phyloP scores from a whole-genome alignment of 2,113 vertebrate genomes.

The Nipponia nippon region DNA sequence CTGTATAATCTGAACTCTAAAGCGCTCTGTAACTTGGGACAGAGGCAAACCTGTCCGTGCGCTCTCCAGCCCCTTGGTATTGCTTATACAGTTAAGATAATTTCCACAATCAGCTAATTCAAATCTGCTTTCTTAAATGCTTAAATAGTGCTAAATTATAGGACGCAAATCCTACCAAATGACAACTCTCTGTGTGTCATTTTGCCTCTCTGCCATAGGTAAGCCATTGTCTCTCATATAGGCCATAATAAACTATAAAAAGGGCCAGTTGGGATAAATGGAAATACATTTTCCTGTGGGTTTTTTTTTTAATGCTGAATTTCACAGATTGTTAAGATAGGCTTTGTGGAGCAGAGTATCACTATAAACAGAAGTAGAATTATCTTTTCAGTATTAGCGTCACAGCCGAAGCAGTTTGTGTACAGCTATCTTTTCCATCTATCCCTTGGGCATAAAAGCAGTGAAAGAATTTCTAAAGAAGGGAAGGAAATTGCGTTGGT shows the following conservation, averaged over 20 bases:
- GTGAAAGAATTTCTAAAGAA: constrained; percentile 45
- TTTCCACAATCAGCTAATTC: neutral
- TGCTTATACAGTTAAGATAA: neutral
- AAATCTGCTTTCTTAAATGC: neutral
- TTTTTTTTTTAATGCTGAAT: neutral
- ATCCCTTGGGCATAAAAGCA: constrained; percentile 37
- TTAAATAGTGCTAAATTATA: neutral
- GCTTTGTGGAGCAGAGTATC: neutral
- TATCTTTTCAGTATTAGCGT: neutral
- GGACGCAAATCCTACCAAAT: neutral
- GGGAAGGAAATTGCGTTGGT: neutral
- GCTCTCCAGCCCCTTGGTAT: neutral
- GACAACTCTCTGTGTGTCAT: neutral
- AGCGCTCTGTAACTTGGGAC: neutral
- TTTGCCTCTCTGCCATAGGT: neutral
- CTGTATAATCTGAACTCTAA: neutral
- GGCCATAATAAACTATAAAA: neutral
- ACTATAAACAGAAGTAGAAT: neutral
- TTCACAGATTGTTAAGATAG: neutral
- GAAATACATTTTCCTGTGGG: neutral
- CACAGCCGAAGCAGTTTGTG: neutral
- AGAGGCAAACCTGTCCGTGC: neutral
- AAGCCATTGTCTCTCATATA: neutral
- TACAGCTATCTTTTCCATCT: constrained; percentile 21
- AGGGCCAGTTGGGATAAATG: neutral